Evolutionary conservation across 1,140 invertebrate genomes (phyloP), one percentile per base, ranked within the genome.

Genomic region (Drosophila baimaii): DNA sequence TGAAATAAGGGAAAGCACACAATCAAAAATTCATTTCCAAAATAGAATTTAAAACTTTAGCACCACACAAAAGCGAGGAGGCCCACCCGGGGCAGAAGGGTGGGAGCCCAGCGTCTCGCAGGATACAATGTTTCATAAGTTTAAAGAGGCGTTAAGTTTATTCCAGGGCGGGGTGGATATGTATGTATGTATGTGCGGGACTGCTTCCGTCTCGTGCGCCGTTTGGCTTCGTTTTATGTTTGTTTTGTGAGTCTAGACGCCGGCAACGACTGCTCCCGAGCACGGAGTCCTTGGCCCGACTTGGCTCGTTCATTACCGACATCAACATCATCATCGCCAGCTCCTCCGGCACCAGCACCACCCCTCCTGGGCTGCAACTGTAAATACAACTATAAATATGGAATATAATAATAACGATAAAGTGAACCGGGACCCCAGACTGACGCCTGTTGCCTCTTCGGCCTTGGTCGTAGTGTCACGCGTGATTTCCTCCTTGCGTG

Each of bases 121-220:
- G 81, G 74, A 81, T 79, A 78, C 72, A 74, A 78, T 89, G 77
- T 89, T 89, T 89, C 74, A 75, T 70, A 79, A 81, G 77, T 75
- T 86, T 88, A 89, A 88, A 84, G 84, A 83, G 84, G 84, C 84
- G 77, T 88, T 88, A 89, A 88, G 84, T 88, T 83, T 79, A 78
- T 78, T 83, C 68, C 44, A 44, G 65, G 41, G 54, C 37, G 23
- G 49, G 17, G 49, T 64, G 23, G 21, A 59, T 15, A 31, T 13
- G 19, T 23, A 19, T 10, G 25, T 57, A 10, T 39, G 27, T 49
- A 12, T 55, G 19, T 61, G 51, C 17, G 15, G 23, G 44, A 27
- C 54, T 46, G 37, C 37, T 69, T 68, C 66, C 62, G 46, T 23
- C 25, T 35, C 57, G 52, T 35, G 46, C 46, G 19, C 41, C 68